Base-by-base conservation (phyloP, 2,113 vertebrate species). In the Platysternon megacephalum region DNA sequence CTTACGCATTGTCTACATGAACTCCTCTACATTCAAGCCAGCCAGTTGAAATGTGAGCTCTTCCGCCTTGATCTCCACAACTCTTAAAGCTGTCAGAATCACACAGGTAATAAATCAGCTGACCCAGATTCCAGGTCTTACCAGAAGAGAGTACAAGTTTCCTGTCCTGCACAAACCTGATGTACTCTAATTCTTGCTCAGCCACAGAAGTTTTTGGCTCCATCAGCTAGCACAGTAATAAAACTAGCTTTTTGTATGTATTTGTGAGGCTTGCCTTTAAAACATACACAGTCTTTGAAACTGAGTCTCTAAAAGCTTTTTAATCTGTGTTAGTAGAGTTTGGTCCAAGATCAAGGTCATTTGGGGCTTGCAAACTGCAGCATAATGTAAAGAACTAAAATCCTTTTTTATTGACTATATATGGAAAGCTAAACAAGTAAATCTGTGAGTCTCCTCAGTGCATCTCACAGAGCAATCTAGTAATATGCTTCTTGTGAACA, bases 361-460 rank as follows among this genome's bases (percentile, higher is more conserved):
- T 76, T 48, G 35, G 79, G 0, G 0, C 79, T 49, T 44, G 82
- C n/a, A 51, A n/a, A 10, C 39, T 39, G 68, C 21, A 74, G 39
- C 5, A 2, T 42, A 22, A 42, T 42, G 16, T 42, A 74, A 74
- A 29, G 6, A 55, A 79, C 22, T 4, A n/a, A 0, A 42, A 16
- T n/a, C 39, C 0, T 1, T 3, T 42, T 42, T 35, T 52, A 2
- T 35, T 0, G 10, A 51, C 49, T 1, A 58, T 10, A 56, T 51
- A 56, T 6, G n/a, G 0, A 0, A 0, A 2, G 61, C 52, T 3
- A 11, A 46, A 78, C 6, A 39, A 46, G 0, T 28, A n/a, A 1
- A 6, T 0, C 17, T 44, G 42, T 53, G n/a, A 26, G 53, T 81
- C 28, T 88, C 81, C 53, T 84, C 0, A 0, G 35, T 56, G 82